Conservation (phyloP, 2,113 vertebrate genomes). For the Bubo scandiacus region DNA sequence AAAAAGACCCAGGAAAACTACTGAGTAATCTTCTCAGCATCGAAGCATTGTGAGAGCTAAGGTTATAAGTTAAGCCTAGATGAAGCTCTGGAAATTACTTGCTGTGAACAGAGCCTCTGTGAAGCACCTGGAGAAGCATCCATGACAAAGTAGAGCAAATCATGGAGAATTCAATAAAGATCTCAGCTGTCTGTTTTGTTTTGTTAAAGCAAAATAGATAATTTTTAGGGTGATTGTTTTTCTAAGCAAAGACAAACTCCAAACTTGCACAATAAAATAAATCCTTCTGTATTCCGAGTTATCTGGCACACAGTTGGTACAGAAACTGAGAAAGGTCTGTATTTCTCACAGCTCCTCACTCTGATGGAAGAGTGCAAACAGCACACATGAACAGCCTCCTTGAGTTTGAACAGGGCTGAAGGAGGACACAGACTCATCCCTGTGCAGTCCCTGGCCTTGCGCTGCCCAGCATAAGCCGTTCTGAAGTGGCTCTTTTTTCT, state of each 20-base stretch:
- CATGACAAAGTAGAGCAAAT: neutral
- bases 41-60: neutral
- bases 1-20: neutral
- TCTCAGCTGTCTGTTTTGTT: neutral
- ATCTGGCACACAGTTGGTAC: neutral
- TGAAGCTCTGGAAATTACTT: neutral
- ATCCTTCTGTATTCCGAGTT: neutral
- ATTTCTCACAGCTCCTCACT: neutral
- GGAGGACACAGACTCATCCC: neutral
- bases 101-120: neutral
- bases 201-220: neutral
- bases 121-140: neutral
- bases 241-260: neutral
- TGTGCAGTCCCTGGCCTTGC: neutral
- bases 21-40: neutral
- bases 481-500: neutral
- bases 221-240: neutral
- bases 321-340: neutral
- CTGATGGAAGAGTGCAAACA: neutral
- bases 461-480: neutral
- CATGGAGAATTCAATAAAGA: neutral
- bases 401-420: accelerated
- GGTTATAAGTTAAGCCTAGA: neutral
- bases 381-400: neutral
- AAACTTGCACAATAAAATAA: neutral